These are phyloP conservation scores for Drusus annulatus DNA, from an alignment of 1,140 invertebrate species.

Conservation along the genomic window DNA sequence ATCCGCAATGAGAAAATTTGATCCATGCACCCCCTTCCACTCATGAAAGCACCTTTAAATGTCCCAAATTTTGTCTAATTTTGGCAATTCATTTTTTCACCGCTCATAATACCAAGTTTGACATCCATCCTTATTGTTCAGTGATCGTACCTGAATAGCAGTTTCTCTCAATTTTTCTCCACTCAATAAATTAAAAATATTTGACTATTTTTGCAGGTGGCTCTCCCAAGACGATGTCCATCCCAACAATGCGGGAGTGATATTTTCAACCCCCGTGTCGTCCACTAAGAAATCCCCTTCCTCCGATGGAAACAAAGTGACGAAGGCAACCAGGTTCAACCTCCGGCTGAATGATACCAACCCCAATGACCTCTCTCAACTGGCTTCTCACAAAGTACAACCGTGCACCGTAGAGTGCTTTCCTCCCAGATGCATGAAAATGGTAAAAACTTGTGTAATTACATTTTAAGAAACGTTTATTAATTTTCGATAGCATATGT, in stretches of 20 bases:
- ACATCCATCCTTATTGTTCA: too few relatives aligned
- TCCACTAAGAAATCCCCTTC: conserved; percentile 70
- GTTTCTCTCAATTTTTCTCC: too few relatives aligned
- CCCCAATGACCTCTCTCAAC: conserved; percentile 39
- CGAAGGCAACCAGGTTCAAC: conserved; percentile 77
- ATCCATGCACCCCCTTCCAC: too few relatives aligned
- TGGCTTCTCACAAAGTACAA: conserved; percentile 53
- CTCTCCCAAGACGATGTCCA: conserved; percentile 70
- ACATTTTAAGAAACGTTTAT: too few relatives aligned
- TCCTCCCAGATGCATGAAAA: conserved; percentile 66
- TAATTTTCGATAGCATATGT: too few relatives aligned
- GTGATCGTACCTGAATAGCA: too few relatives aligned
- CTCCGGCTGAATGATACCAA: conserved; percentile 63
- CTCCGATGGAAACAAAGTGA: conserved; percentile 66
- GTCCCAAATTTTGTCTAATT: too few relatives aligned
- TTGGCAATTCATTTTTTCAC: too few relatives aligned
- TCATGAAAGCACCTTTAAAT: too few relatives aligned
- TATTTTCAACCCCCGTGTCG: conserved; percentile 84
- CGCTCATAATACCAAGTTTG: too few relatives aligned
- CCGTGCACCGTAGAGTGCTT: conserved; percentile 57
- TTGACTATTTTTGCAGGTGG: conserved; percentile 63
- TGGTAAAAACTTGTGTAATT: conserved; percentile 61
- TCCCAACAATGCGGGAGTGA: conserved; percentile 71
- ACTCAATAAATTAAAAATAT: neutral
- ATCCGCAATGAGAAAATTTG: too few relatives aligned